phyloP scores from a whole-genome alignment of 2,113 vertebrate species.

The Murina feae region DNA sequence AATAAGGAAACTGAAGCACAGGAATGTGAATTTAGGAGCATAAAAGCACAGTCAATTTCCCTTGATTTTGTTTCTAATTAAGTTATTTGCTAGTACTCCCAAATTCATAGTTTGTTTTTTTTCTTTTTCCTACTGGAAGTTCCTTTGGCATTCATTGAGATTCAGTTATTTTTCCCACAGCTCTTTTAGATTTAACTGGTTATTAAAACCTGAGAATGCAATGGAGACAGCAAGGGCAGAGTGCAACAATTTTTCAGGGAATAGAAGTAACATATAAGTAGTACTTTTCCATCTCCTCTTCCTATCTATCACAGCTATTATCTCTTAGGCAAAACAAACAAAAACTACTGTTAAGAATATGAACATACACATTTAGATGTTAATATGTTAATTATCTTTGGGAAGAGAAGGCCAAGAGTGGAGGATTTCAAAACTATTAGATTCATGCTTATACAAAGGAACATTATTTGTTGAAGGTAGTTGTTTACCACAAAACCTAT shows the following conservation, averaged over 20 bases:
- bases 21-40: background rate
- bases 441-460: background rate
- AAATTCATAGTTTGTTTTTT: background rate
- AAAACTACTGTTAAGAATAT: background rate
- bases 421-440: background rate
- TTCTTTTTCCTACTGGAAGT: background rate
- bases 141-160: background rate
- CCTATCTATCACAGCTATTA: background rate
- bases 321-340: background rate
- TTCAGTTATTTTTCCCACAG: background rate
- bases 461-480: background rate
- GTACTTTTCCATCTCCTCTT: background rate
- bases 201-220: background rate
- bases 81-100: background rate
- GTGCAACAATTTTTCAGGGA: background rate
- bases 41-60: background rate
- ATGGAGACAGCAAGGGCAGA: background rate
- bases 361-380: background rate
- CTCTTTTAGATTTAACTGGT: conserved; percentile 4
- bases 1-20: background rate
- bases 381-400: background rate
- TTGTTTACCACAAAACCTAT: background rate
- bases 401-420: background rate
- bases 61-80: background rate
- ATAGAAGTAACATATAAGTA: conserved; percentile 3